These are phyloP conservation scores for Novumbra hubbsi DNA, from an alignment of 2,797 vertebrate genomes.

Conservation along the genomic window DNA sequence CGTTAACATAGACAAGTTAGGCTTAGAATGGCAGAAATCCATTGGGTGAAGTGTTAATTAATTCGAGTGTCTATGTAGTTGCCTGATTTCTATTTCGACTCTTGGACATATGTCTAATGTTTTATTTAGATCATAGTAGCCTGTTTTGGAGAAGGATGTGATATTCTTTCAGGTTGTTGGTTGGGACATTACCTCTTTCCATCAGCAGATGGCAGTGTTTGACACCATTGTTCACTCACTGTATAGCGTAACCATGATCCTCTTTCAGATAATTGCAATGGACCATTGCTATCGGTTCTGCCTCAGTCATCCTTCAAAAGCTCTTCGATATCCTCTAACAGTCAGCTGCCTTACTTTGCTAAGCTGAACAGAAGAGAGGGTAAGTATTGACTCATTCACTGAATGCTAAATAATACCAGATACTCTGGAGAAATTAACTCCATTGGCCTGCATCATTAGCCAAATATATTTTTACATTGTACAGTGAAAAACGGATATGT, in stretches of 20 bases:
- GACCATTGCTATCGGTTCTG: conserved; percentile 73
- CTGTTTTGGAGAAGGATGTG: neutral
- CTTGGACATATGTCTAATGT: neutral
- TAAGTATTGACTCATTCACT: conserved; percentile 52
- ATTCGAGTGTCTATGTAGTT: neutral
- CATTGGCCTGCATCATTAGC: neutral
- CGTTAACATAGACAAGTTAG: neutral
- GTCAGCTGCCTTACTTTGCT: conserved; percentile 72
- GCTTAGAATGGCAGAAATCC: neutral
- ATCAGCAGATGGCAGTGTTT: conserved; percentile 1
- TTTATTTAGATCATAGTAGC: neutral
- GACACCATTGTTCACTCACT: neutral
- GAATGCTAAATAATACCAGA: neutral
- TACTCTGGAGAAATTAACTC: neutral
- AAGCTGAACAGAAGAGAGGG: conserved; percentile 82
- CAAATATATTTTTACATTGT: too few relatives aligned
- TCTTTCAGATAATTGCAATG: conserved; percentile 82
- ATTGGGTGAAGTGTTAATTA: neutral
- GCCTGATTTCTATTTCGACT: neutral
- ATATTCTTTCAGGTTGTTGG: neutral
- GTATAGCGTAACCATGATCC: neutral
- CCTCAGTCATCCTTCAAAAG: conserved; percentile 79
- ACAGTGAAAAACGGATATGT: too few relatives aligned
- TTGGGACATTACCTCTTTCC: neutral
- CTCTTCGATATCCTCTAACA: conserved; percentile 73